These are phyloP conservation scores for Hemithea aestivaria DNA, from an alignment of 2,888 invertebrate genomes.

Conservation along the genomic window DNA sequence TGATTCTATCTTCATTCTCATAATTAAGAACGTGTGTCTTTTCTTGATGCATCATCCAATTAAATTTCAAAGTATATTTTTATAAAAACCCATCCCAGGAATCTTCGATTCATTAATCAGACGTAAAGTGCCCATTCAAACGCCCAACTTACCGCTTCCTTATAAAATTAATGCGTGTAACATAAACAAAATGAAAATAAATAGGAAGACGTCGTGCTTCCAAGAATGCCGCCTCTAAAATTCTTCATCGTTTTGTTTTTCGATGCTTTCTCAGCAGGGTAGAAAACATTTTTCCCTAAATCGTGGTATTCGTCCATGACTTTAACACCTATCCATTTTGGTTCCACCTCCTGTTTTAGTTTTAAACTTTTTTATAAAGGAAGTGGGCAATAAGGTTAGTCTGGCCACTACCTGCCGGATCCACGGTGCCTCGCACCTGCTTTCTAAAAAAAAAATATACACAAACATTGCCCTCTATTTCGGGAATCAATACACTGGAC, in stretches of 20 bases:
- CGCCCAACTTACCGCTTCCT: constrained; percentile 46
- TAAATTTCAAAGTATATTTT: constrained; percentile 40
- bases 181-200: constrained; percentile 46
- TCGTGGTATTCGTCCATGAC: constrained; percentile 40
- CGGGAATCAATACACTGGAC: constrained; percentile 44
- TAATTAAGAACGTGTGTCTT: constrained; percentile 21
- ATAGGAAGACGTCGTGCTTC: constrained; percentile 18
- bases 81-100: constrained; percentile 45
- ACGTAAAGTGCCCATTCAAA: constrained; percentile 42
- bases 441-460: constrained; percentile 66
- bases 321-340: constrained; percentile 52
- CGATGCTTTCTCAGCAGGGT: too few species aligned
- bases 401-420: constrained; percentile 53
- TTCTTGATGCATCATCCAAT: constrained; percentile 55
- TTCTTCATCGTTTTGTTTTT: constrained; percentile 20
- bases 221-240: constrained; percentile 19
- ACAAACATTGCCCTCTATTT: constrained; percentile 59
- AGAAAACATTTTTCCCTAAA: constrained; percentile 13
- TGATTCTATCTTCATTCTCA: constrained; percentile 3
- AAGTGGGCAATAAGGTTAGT: constrained; percentile 62
- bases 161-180: constrained; percentile 49
- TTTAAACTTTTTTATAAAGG: constrained; percentile 56
- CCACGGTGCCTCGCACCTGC: constrained; percentile 55
- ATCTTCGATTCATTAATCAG: constrained; percentile 59
- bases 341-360: constrained; percentile 44